Evolutionary conservation across 2,888 invertebrate species (phyloP).

Genomic region (Myathropa florea): DNA sequence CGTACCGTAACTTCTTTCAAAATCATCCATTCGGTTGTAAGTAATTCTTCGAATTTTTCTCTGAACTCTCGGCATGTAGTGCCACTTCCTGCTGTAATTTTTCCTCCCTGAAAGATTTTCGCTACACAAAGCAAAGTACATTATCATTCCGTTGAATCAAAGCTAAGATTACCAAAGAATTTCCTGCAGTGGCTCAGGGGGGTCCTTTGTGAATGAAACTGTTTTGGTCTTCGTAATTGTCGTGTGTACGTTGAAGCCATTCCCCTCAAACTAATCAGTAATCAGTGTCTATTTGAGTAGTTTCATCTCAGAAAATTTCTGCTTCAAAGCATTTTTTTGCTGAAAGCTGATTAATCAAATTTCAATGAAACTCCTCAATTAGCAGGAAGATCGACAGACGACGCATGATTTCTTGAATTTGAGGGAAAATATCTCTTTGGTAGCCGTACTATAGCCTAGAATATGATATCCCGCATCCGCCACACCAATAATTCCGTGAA

Average conservation of each 20-base stretch:
- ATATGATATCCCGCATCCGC: neutral
- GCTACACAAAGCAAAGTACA: too few relatives aligned
- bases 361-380: neutral
- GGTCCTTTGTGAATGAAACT: neutral
- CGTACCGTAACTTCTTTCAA: too few relatives aligned
- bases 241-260: neutral
- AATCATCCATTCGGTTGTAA: too few relatives aligned
- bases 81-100: too few relatives aligned
- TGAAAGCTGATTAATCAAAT: neutral
- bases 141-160: neutral
- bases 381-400: too few relatives aligned
- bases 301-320: neutral
- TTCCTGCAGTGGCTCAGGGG: neutral
- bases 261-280: neutral
- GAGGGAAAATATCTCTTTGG: neutral
- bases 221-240: neutral
- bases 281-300: neutral
- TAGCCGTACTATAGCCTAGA: neutral
- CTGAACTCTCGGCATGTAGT: too few relatives aligned
- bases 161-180: neutral
- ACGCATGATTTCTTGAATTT: neutral
- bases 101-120: too few relatives aligned
- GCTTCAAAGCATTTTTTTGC: neutral
- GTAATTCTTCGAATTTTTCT: too few relatives aligned
- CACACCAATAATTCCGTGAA: neutral